A percentile compares a stretch with the other conserved stretches of the same genome.
Conservation (phyloP, 1,140 invertebrate genomes). For the Chironomus tepperi region DNA sequence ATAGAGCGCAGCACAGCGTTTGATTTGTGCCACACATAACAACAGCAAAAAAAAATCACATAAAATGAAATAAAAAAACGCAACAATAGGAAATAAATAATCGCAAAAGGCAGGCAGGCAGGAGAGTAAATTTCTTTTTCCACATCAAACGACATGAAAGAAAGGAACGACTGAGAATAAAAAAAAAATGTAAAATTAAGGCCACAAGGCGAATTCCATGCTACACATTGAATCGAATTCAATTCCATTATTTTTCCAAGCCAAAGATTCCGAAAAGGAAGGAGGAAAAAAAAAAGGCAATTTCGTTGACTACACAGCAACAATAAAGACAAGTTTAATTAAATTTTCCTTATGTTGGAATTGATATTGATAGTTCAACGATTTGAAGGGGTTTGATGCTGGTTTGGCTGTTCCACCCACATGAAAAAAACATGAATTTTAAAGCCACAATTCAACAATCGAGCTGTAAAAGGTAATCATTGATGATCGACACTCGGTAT, state of each 20-base stretch:
- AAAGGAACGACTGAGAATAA: not conserved
- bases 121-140: not conserved
- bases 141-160: slow-evolving; percentile 8
- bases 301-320: no score
- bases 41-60: not conserved
- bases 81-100: not conserved
- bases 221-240: not conserved
- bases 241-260: not conserved
- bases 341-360: not conserved
- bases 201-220: not conserved
- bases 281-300: not conserved
- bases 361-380: no score
- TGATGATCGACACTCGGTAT: no score
- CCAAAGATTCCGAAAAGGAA: slow-evolving; percentile 12
- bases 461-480: no score
- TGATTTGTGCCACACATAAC: not conserved
- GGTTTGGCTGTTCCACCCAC: no score
- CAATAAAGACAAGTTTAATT: not conserved
- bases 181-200: not conserved
- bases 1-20: not conserved
- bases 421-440: no score
- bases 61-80: not conserved
- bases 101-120: no score
- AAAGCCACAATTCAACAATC: no score
- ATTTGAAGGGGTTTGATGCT: no score